phyloP scores from a whole-genome alignment of 1,140 invertebrate species.

The Adoxophyes honmai region DNA sequence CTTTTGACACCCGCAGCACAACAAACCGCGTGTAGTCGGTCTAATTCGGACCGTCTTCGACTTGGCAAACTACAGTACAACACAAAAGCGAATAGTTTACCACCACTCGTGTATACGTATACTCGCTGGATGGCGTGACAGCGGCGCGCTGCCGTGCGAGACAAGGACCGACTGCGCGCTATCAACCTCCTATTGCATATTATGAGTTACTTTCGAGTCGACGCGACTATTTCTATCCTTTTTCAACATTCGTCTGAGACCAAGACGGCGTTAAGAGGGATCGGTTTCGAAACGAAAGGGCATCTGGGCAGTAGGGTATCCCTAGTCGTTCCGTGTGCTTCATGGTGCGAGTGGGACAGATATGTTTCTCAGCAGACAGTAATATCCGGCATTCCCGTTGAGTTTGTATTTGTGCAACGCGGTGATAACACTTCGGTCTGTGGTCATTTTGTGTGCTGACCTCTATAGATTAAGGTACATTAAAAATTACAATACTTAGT shows the following conservation, averaged over 20 bases:
- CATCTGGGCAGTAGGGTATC: constrained; percentile 7
- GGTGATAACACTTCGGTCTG: constrained; percentile 32
- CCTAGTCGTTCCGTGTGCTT: background rate
- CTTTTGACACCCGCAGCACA: constrained; percentile 28
- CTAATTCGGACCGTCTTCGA: constrained; percentile 44
- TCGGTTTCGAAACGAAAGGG: background rate
- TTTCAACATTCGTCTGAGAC: constrained; percentile 5
- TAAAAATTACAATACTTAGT: no score
- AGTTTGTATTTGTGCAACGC: constrained; percentile 36
- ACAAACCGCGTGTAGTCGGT: constrained; percentile 32
- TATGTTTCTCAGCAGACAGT: constrained; percentile 26
- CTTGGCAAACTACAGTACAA: constrained; percentile 43
- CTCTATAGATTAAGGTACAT: constrained; percentile 35
- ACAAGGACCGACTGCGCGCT: constrained; percentile 29
- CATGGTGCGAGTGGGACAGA: constrained; percentile 31
- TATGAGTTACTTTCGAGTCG: background rate
- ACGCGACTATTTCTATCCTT: background rate
- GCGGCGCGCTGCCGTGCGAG: constrained; percentile 24
- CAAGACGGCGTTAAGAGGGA: constrained; percentile 4
- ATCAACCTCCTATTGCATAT: constrained; percentile 4
- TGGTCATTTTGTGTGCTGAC: constrained; percentile 38
- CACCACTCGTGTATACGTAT: constrained; percentile 32
- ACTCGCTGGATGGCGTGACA: constrained; percentile 19
- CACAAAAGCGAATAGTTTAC: constrained; percentile 51
- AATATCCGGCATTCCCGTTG: constrained; percentile 59